These are phyloP conservation scores for Holcopasites calliopsidis DNA, from an alignment of 1,140 invertebrate species.

Conservation along the genomic window DNA sequence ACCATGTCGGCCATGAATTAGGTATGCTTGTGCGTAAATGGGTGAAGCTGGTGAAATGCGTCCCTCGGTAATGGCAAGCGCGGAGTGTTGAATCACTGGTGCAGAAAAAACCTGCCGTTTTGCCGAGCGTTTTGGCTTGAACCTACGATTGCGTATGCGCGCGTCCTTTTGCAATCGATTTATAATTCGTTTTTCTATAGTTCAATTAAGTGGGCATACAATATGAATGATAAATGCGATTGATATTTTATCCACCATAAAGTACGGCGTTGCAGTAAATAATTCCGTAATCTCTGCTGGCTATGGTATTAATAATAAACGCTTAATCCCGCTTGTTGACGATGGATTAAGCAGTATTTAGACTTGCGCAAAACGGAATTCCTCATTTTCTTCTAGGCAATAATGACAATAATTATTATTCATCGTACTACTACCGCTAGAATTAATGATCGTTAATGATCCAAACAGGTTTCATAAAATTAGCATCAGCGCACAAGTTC, in stretches of 20 bases:
- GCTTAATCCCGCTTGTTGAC: not conserved
- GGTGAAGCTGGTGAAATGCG: slow-evolving; percentile 40
- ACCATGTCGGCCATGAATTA: not conserved
- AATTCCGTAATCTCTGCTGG: not conserved
- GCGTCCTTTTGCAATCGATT: not conserved
- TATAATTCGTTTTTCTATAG: not conserved
- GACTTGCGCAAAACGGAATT: too few species aligned
- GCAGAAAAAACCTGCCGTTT: slow-evolving; percentile 9
- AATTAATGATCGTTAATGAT: not conserved
- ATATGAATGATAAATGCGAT: not conserved
- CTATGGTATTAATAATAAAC: not conserved
- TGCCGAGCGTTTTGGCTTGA: not conserved
- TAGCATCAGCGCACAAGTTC: not conserved
- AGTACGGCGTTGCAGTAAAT: too few species aligned
- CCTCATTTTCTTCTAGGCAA: too few species aligned
- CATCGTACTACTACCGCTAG: not conserved
- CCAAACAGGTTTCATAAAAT: not conserved
- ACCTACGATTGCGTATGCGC: not conserved
- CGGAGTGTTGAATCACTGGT: slow-evolving; percentile 8
- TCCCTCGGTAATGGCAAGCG: not conserved
- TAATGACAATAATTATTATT: not conserved
- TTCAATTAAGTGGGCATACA: not conserved
- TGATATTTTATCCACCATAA: not conserved
- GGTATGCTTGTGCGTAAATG: not conserved
- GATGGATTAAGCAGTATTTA: not conserved